Conservation (phyloP, 2,797 vertebrate genomes). For the Toxotes lorentzi region DNA sequence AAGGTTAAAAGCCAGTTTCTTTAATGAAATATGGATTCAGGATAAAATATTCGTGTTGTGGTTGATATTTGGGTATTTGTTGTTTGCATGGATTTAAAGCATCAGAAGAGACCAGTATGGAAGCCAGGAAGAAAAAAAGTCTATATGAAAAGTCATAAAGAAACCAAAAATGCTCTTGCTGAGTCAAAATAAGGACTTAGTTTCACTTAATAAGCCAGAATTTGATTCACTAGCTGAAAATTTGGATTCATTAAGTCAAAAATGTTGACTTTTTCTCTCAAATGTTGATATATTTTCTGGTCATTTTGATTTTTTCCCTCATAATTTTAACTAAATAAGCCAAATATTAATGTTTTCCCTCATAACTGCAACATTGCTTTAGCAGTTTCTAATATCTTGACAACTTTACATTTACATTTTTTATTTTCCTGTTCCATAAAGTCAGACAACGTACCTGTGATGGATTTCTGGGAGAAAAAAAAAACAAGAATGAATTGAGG, state of each 20-base stretch:
- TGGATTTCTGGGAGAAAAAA: neutral
- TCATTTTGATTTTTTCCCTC: neutral
- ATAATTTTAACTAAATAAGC: neutral
- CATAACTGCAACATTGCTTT: neutral
- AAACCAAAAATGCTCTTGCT: neutral
- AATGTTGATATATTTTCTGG: neutral
- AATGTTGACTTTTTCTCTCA: neutral
- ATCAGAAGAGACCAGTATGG: too few species aligned
- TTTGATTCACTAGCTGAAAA: too few species aligned
- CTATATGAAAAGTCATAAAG: accelerated
- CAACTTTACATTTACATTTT: neutral
- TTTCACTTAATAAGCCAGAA: too few species aligned
- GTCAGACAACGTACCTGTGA: neutral
- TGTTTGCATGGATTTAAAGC: too few species aligned
- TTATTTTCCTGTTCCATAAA: neutral
- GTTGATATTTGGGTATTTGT: neutral
- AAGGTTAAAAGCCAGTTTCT: neutral
- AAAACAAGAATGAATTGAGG: neutral
- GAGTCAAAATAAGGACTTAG: neutral
- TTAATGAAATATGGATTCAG: neutral
- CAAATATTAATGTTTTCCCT: neutral
- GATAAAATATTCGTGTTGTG: neutral
- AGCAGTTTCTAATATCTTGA: too few species aligned
- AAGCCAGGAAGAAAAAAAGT: neutral
- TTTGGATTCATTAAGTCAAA: too few species aligned